These are phyloP conservation scores for Uromys caudimaculatus DNA, from an alignment of 2,797 vertebrate species.

Conservation along the genomic window DNA sequence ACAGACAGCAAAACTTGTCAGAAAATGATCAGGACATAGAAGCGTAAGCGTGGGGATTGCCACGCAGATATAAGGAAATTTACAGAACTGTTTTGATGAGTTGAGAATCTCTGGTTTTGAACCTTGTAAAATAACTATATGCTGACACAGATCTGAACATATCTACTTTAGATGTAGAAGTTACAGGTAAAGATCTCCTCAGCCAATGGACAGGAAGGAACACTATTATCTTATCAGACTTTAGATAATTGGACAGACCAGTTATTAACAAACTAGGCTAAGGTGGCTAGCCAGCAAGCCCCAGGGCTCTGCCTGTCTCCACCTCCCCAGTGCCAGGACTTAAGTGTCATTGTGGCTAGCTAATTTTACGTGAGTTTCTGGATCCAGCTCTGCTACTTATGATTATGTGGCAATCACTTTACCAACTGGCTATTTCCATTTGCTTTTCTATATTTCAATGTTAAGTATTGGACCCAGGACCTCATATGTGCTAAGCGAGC, in stretches of 20 bases:
- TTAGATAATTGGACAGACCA: background rate
- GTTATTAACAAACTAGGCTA: background rate
- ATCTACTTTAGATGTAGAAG: background rate
- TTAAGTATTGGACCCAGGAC: background rate
- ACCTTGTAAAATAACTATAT: background rate
- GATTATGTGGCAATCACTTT: background rate
- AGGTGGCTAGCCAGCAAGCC: background rate
- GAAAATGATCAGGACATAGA: background rate
- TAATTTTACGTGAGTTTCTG: background rate
- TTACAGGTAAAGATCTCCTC: background rate
- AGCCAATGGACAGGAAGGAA: background rate
- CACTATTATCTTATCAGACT: background rate
- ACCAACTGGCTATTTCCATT: background rate
- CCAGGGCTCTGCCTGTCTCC: background rate
- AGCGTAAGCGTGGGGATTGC: fast-evolving
- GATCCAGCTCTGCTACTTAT: background rate
- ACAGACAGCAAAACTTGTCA: too few species aligned
- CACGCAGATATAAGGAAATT: too few species aligned
- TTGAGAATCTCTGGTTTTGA: background rate
- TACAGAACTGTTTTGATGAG: background rate
- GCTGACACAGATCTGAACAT: background rate
- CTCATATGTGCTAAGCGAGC: background rate
- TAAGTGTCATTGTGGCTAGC: background rate
- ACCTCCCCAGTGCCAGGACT: background rate
- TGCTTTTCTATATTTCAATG: background rate